Evolutionary conservation across 1,140 invertebrate species (phyloP), one percentile per base, ranked within the genome.

Genomic region (Lordiphosa stackelbergi): DNA sequence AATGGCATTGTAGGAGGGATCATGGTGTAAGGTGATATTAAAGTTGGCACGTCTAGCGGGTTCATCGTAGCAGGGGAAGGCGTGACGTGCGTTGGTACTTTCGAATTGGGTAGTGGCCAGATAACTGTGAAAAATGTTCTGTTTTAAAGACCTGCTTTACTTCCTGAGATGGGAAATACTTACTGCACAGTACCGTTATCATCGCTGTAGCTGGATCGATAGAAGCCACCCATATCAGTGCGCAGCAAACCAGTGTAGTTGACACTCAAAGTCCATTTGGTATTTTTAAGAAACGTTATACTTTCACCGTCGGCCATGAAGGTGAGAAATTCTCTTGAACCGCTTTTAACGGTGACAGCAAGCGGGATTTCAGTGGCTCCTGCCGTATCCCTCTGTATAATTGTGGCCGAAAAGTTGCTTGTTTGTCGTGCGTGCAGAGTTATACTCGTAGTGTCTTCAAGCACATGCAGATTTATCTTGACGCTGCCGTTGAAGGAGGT

Each of bases 51-150:
- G 96, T 47, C 94, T 90, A 0, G 60, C 88, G 0, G 97, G 96
- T 74, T 98, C 96, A 85, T 98, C 96, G 74, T 95, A 95, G 85
- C 95, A 97, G 0, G 96, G 96, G 73, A 97, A 97, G 1, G 93
- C 94, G 53, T 92, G 90, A 7, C 96, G 89, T 2, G 95, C 95
- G 84, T 93, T 92, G 0, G 92, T 94, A 1, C 95, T 91, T 78
- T 96, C 92, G 68, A 97, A 93, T 84, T 97, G 95, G 0, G 94
- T 95, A 0, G 91, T 92, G 8, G 91, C 92, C 22, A 95, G 84
- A 77, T 91, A 92, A 54, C 93, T 95, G 10, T 0, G 16, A 7
- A 19, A 34, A 13, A 28, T 90, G 2, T 5, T n/a, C 2, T 22
- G 2, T 5, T 7, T 22, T 9, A 6, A 11, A 10, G 6, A 24